phyloP scores from a whole-genome alignment of 2,113 vertebrate species.

The Archocentrus centrarchus region DNA sequence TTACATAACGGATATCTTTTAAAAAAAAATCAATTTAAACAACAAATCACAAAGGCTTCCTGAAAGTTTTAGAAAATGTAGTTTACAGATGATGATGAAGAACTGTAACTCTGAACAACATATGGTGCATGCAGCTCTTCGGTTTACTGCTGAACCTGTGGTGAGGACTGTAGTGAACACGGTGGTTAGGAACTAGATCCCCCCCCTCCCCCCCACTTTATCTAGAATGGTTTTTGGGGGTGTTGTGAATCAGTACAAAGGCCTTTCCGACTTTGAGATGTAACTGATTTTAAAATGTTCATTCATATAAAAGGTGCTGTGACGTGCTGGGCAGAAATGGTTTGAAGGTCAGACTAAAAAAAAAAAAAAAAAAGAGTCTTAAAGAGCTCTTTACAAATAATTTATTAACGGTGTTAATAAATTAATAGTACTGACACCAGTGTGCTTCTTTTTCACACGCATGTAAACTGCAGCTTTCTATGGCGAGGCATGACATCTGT shows the following conservation, averaged over 20 bases:
- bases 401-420: slow-evolving; percentile 47
- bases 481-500: not conserved
- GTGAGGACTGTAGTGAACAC: slow-evolving; percentile 18
- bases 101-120: slow-evolving; percentile 62
- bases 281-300: slow-evolving; percentile 22
- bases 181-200: slow-evolving; percentile 9
- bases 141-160: slow-evolving; percentile 65
- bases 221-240: slow-evolving; percentile 1
- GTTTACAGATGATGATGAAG: slow-evolving; percentile 66
- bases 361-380: not conserved
- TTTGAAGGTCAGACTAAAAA: slow-evolving; percentile 30
- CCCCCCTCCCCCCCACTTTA: not conserved
- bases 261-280: slow-evolving; percentile 39
- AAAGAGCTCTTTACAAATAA: slow-evolving; percentile 1
- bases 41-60: slow-evolving; percentile 86
- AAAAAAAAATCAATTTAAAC: slow-evolving; percentile 70
- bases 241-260: slow-evolving; percentile 35
- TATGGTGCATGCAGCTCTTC: slow-evolving; percentile 58
- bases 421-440: slow-evolving; percentile 29
- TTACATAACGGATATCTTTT: slow-evolving; percentile 30
- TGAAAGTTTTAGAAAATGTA: slow-evolving; percentile 69
- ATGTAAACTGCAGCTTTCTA: slow-evolving; percentile 38
- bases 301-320: slow-evolving; percentile 55
- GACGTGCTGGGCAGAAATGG: slow-evolving; percentile 17
- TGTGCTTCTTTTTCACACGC: slow-evolving; percentile 25